Evolutionary conservation across 1,140 invertebrate genomes (phyloP).

Genomic region (Teleopsis dalmanni): DNA sequence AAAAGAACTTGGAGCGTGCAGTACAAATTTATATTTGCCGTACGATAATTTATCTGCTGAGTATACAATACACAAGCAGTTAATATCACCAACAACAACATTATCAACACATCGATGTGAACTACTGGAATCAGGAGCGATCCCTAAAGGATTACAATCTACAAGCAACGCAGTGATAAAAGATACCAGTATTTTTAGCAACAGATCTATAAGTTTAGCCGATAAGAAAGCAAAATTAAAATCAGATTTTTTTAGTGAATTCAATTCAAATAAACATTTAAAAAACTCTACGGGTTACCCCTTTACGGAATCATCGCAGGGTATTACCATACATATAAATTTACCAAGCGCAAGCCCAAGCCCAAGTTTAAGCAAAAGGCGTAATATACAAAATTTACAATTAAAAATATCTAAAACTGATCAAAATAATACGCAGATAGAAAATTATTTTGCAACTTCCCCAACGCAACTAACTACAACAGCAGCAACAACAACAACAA

Average conservation of each 20-base stretch:
- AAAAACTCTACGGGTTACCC: too few relatives aligned
- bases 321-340: too few relatives aligned
- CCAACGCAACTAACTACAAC: too few relatives aligned
- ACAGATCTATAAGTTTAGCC: constrained; percentile 1
- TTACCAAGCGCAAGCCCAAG: too few relatives aligned
- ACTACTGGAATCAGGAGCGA: constrained; percentile 9
- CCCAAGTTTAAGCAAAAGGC: constrained; percentile 13
- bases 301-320: too few relatives aligned
- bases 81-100: too few relatives aligned
- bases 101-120: constrained; percentile 11
- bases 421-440: neutral
- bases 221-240: constrained; percentile 13
- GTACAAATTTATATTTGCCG: constrained; percentile 17
- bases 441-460: too few relatives aligned
- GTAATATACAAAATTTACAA: constrained; percentile 8
- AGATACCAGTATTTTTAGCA: neutral
- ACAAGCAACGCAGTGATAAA: neutral
- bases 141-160: too few relatives aligned
- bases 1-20: constrained; percentile 31
- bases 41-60: too few relatives aligned
- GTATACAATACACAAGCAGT: too few relatives aligned
- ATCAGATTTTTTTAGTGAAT: constrained; percentile 12
- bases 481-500: too few relatives aligned
- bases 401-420: constrained; percentile 2
- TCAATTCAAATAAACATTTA: neutral